Evolutionary conservation across 1,140 invertebrate species (phyloP).

Genomic region (Sarcophaga bullata): DNA sequence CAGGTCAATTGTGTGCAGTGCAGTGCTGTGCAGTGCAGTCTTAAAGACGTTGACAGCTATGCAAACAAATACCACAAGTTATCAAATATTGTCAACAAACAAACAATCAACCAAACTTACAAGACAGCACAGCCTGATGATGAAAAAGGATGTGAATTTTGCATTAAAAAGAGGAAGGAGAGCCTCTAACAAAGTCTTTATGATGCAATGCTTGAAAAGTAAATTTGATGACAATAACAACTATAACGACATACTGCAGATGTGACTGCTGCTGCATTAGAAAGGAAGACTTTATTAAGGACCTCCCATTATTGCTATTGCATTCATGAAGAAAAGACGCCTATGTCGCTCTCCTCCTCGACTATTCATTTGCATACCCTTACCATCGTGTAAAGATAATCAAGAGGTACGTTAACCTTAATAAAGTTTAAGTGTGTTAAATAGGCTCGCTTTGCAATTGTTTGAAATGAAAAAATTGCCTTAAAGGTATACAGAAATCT

Average conservation of each 20-base stretch:
- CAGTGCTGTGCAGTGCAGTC: conserved; percentile 5
- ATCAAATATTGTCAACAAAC: conserved; percentile 32
- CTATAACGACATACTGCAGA: neutral
- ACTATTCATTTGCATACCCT: no score
- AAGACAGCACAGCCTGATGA: neutral
- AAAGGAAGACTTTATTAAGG: no score
- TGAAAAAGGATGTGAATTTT: neutral
- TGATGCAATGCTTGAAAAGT: neutral
- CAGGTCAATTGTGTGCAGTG: conserved; percentile 40
- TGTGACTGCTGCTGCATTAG: neutral
- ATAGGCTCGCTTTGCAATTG: no score
- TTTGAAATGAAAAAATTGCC: no score
- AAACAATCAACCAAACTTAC: conserved; percentile 12
- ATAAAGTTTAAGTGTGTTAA: no score
- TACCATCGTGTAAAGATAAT: no score
- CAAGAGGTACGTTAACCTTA: no score
- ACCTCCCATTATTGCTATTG: no score
- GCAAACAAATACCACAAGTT: conserved; percentile 4
- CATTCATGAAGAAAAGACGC: no score
- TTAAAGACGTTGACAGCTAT: neutral
- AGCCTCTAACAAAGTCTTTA: neutral
- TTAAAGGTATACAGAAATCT: no score
- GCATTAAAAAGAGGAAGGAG: neutral
- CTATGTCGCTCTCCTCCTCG: no score
- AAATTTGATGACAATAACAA: conserved; percentile 25